These are phyloP conservation scores for Drosophila neotestacea DNA, from an alignment of 2,888 invertebrate species.

Conservation along the genomic window DNA sequence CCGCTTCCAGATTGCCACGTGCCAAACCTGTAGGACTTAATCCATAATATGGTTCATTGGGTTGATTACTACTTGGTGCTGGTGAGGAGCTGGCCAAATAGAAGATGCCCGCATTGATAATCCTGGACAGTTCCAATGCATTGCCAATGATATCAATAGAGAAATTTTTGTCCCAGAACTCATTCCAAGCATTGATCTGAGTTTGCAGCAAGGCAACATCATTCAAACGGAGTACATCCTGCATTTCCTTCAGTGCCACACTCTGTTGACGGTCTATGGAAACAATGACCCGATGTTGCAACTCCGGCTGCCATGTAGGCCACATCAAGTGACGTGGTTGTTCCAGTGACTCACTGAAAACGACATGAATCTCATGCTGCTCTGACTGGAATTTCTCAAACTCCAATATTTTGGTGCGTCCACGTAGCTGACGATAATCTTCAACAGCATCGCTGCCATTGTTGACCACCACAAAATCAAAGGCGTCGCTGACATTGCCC, in stretches of 20 bases:
- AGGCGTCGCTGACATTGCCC: slow-evolving; percentile 63
- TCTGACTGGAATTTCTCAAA: slow-evolving; percentile 71
- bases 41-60: slow-evolving; percentile 86
- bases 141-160: slow-evolving; percentile 86
- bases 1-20: slow-evolving; percentile 82
- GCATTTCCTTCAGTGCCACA: slow-evolving; percentile 85
- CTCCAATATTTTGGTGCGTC: slow-evolving; percentile 78
- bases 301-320: slow-evolving; percentile 56
- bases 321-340: slow-evolving; percentile 63
- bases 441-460: slow-evolving; percentile 42
- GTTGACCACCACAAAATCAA: slow-evolving; percentile 56
- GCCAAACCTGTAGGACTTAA: slow-evolving; percentile 88
- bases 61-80: slow-evolving; percentile 85
- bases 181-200: slow-evolving; percentile 86
- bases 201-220: slow-evolving; percentile 85
- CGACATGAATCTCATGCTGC: slow-evolving; percentile 69
- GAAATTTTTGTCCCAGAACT: slow-evolving; percentile 85
- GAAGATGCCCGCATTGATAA: slow-evolving; percentile 87
- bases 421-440: slow-evolving; percentile 60
- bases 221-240: slow-evolving; percentile 58
- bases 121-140: slow-evolving; percentile 83
- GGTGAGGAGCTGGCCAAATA: slow-evolving; percentile 87
- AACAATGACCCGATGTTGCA: slow-evolving; percentile 86
- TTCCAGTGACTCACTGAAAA: slow-evolving; percentile 73
- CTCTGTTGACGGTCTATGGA: slow-evolving; percentile 86